Evolutionary conservation across 2,888 invertebrate species (phyloP).

Genomic region (Lasius platythorax): DNA sequence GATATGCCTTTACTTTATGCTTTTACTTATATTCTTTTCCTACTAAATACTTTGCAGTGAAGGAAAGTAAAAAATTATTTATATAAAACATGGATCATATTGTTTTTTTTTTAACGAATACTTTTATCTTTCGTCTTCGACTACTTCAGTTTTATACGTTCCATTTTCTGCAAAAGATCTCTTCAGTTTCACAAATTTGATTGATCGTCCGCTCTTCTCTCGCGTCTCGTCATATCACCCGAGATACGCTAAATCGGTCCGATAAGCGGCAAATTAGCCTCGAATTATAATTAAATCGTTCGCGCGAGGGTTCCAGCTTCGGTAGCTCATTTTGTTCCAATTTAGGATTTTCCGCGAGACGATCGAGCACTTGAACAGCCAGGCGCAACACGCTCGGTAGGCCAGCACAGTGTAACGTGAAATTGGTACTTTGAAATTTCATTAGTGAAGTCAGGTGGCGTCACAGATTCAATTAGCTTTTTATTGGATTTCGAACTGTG

Average conservation of each 20-base stretch:
- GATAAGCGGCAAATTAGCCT: slow-evolving; percentile 37
- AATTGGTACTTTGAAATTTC: slow-evolving; percentile 86
- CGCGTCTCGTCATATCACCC: neutral
- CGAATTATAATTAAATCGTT: slow-evolving; percentile 67
- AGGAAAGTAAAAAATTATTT: neutral
- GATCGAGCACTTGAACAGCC: slow-evolving; percentile 76
- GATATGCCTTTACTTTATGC: neutral
- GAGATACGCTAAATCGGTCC: neutral
- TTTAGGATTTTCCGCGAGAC: slow-evolving; percentile 77
- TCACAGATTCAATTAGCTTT: slow-evolving; percentile 86
- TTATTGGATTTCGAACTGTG: slow-evolving; percentile 85
- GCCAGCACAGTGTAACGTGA: slow-evolving; percentile 83
- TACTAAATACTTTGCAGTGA: neutral
- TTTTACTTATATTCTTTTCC: neutral
- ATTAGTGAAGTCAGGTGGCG: slow-evolving; percentile 85
- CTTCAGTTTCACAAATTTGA: slow-evolving; percentile 17
- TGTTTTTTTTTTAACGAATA: neutral
- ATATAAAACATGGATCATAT: neutral
- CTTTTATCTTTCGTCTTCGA: neutral
- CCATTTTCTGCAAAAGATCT: neutral
- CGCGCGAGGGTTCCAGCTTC: slow-evolving; percentile 39
- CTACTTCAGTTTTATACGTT: neutral
- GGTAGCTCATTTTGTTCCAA: slow-evolving; percentile 80
- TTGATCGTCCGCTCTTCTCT: neutral
- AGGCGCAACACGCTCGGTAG: slow-evolving; percentile 69